A percentile compares a stretch with the other conserved stretches of the same genome.
These are phyloP conservation scores for Cataglyphis cursor DNA, from an alignment of 2,888 invertebrate species.

Conservation along the genomic window DNA sequence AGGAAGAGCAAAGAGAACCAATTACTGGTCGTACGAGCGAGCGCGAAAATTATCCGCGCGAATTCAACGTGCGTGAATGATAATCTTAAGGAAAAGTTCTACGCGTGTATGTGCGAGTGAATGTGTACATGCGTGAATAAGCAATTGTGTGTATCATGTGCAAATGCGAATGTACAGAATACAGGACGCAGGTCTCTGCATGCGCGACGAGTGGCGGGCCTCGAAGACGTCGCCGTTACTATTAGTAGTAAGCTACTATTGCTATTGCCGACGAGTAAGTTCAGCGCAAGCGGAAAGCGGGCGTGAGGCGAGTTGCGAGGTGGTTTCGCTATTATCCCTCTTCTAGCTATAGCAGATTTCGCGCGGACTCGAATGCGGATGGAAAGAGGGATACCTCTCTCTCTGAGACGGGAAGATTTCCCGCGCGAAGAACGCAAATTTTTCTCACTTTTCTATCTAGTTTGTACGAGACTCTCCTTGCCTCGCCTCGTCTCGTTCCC, in stretches of 20 bases:
- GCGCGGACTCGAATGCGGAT: constrained; percentile 37
- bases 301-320: constrained; percentile 19
- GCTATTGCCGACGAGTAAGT: not conserved
- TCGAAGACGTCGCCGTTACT: constrained; percentile 37
- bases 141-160: not conserved
- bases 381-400: constrained; percentile 2
- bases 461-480: constrained; percentile 69
- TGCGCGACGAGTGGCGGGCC: constrained; percentile 32
- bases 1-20: constrained; percentile 33
- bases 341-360: constrained; percentile 47
- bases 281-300: not conserved
- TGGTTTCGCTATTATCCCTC: constrained; percentile 37
- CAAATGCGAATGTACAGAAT: constrained; percentile 30
- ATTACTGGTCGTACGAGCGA: constrained; percentile 21
- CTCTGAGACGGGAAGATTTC: constrained; percentile 27
- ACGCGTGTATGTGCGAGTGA: constrained; percentile 33
- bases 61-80: constrained; percentile 28
- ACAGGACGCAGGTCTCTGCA: constrained; percentile 29
- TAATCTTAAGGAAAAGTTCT: constrained; percentile 68
- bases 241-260: constrained; percentile 6
- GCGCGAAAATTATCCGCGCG: constrained; percentile 27
- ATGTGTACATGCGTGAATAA: not conserved
- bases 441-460: constrained; percentile 78
- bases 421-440: constrained; percentile 64
- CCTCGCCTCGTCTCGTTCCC: constrained; percentile 58